Evolutionary conservation across 2,797 vertebrate species (phyloP).

Genomic region (Acipenser oxyrinchus): DNA sequence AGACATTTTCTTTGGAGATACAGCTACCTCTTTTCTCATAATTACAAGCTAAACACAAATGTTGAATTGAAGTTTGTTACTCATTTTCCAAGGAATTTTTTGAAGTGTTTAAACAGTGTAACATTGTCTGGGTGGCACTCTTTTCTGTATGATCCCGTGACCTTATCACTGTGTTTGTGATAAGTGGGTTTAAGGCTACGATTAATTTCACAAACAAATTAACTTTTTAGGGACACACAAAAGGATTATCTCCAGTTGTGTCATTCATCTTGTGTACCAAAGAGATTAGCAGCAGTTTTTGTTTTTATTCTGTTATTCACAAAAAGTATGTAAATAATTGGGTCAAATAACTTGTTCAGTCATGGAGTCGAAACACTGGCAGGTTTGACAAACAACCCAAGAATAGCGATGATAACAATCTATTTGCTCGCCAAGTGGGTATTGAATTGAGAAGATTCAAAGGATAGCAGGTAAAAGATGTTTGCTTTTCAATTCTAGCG

Average conservation of each 20-base stretch:
- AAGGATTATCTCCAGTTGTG: neutral
- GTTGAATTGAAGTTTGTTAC: too few species aligned
- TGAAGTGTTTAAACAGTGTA: too few species aligned
- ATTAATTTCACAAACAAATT: neutral
- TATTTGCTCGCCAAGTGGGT: slow-evolving; percentile 17
- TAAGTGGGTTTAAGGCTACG: neutral
- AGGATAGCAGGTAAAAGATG: slow-evolving; percentile 4
- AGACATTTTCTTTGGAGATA: too few species aligned
- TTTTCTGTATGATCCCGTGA: neutral
- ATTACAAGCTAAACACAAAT: too few species aligned
- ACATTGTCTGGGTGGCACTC: neutral
- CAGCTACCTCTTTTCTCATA: too few species aligned
- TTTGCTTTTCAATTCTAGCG: slow-evolving; percentile 3
- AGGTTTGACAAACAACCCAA: slow-evolving; percentile 23
- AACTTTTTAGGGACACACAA: neutral
- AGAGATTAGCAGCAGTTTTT: neutral
- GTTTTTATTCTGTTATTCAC: slow-evolving; percentile 7
- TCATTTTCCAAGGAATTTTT: too few species aligned
- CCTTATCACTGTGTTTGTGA: neutral
- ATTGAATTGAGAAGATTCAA: slow-evolving; percentile 11
- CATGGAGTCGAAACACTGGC: slow-evolving; percentile 17
- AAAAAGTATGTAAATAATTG: slow-evolving; percentile 10
- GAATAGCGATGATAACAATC: slow-evolving; percentile 22
- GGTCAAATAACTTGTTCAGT: slow-evolving; percentile 14
- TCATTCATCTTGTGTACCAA: neutral